Evolutionary conservation across 2,888 invertebrate genomes (phyloP), one percentile per base, ranked within the genome.

Genomic region (Epistrophe eligans): DNA sequence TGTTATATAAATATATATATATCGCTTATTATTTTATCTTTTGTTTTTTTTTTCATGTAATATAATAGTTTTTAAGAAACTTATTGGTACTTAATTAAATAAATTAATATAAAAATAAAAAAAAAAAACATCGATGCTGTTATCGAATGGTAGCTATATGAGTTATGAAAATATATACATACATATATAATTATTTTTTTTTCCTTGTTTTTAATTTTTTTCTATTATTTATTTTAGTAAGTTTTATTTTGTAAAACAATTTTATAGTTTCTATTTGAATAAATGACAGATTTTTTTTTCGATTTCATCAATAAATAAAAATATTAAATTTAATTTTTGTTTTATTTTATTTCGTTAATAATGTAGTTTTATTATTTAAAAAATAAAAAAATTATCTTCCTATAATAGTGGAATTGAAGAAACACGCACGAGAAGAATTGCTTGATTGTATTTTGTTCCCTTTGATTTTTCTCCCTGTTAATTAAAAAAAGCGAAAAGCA

Each of bases 361-460:
- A 24, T 24, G 45, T 50, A 43, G 72, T 66, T 66, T 66, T 24
- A n/a, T 28, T 17, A 45, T 70, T 52, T 24, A 58, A 43, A 52
- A 17, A 55, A 24, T 13, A 77, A 24, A 70, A n/a, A 77, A 52
- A 40, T 58, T 4, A 62, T 40, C 9, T 50, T 87, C 87, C 87
- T 35, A 32, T 87, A 83, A 35, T 57, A 17, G 2, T 35, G 87
- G 87, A 87, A 87, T 87, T 83, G 83, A 80, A 79, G 79, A 80
- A 79, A 66, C 64, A 79, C 79, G 83, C 87, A 83, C 87, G 72
- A 87, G 38, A 71, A 60, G 83, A 87, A 79, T 87, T 87, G 87
- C 72, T 83, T 45, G 17, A n/a, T 58, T 60, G 28, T 40, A 9
- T 50, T 50, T 60, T 24, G 48, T 52, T 48, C 6, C 55, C 28